Conservation (phyloP, 2,113 vertebrate species). For the Cyprinodon brontotheroides region DNA sequence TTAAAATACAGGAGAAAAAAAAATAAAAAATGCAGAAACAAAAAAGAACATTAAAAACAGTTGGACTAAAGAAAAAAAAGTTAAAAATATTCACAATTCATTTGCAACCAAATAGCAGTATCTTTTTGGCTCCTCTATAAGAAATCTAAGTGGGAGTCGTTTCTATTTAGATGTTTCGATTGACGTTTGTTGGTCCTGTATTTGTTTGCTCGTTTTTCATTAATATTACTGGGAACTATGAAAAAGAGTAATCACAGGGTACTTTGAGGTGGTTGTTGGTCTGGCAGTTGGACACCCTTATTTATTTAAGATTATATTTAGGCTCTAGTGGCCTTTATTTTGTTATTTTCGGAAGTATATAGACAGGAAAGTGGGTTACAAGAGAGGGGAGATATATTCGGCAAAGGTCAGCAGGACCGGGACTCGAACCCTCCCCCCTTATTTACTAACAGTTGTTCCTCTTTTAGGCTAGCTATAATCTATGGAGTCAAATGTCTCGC, state of each 20-base stretch:
- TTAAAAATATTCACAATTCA: not conserved
- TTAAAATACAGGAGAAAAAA: no score
- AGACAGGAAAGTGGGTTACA: no score
- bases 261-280: not conserved
- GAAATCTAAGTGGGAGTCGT: no score
- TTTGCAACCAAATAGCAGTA: no score
- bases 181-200: not conserved
- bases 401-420: not conserved
- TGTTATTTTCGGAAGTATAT: no score
- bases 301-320: no score
- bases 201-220: not conserved
- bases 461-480: constrained; percentile 5
- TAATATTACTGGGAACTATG: not conserved
- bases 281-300: no score
- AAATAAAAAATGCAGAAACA: no score
- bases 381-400: not conserved
- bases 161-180: not conserved
- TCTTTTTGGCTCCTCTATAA: no score
- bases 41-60: no score
- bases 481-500: not conserved
- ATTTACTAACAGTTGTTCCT: constrained; percentile 74
- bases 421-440: constrained; percentile 26
- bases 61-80: not conserved
- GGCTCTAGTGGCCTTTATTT: no score
- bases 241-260: not conserved